These are phyloP conservation scores for Avahi laniger DNA, from an alignment of 2,797 vertebrate genomes.

Conservation along the genomic window DNA sequence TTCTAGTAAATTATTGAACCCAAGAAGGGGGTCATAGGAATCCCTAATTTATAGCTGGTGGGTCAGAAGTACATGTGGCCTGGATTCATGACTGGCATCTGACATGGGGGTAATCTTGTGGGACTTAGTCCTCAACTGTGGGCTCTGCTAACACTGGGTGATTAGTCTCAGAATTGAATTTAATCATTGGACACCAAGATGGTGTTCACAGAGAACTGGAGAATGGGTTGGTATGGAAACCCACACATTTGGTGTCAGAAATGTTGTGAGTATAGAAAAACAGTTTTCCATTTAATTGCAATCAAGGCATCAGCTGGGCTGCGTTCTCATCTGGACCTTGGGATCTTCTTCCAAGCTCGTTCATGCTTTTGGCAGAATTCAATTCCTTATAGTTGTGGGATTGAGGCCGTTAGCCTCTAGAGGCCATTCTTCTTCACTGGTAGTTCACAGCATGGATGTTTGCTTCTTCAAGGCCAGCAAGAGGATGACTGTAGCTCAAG, in stretches of 20 bases:
- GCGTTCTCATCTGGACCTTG: background rate
- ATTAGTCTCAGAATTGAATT: background rate
- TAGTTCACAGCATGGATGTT: background rate
- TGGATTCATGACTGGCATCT: background rate
- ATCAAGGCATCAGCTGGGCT: background rate
- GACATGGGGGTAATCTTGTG: background rate
- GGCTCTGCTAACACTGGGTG: background rate
- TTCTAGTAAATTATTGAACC: background rate
- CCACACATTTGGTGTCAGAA: background rate
- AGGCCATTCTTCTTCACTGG: background rate
- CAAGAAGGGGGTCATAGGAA: too few relatives aligned
- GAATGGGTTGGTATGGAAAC: background rate
- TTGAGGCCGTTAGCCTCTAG: background rate
- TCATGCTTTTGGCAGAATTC: background rate
- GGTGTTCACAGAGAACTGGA: background rate
- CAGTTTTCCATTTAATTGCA: background rate
- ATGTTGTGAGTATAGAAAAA: background rate
- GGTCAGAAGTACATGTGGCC: background rate
- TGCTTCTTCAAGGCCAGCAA: background rate
- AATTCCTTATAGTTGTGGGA: background rate
- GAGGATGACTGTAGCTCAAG: background rate
- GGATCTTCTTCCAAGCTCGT: background rate
- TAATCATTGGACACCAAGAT: background rate
- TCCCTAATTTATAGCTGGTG: background rate
- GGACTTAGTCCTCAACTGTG: background rate